These are phyloP conservation scores for Teleogryllus occipitalis DNA, from an alignment of 1,140 invertebrate species.

Conservation along the genomic window DNA sequence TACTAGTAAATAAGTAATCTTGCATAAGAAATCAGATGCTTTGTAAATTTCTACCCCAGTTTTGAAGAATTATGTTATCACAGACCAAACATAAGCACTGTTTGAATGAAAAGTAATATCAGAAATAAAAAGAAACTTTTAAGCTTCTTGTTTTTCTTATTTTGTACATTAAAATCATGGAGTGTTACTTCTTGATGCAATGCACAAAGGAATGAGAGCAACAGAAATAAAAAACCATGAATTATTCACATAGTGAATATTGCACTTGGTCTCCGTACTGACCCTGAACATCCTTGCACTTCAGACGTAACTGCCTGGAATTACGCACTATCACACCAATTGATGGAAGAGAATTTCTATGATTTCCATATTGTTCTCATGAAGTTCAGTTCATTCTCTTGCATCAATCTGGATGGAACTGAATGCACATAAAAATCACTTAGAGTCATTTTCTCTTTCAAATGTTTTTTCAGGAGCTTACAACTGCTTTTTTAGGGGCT, in stretches of 20 bases:
- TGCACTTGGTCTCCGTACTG: not conserved
- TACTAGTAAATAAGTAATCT: too few relatives aligned
- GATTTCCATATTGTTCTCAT: too few relatives aligned
- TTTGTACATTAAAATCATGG: not conserved
- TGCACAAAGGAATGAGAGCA: not conserved
- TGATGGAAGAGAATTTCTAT: too few relatives aligned
- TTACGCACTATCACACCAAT: too few relatives aligned
- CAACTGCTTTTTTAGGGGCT: conserved; percentile 11
- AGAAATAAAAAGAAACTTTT: not conserved
- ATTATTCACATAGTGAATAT: not conserved
- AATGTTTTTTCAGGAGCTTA: not conserved
- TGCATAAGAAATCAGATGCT: too few relatives aligned
- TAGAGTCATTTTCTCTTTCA: not conserved
- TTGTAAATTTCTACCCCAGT: not conserved
- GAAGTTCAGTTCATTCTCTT: too few relatives aligned
- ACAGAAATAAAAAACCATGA: not conserved
- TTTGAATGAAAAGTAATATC: not conserved
- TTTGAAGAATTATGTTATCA: not conserved
- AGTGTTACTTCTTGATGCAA: not conserved
- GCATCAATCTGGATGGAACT: too few relatives aligned
- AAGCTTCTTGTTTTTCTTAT: not conserved
- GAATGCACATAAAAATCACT: too few relatives aligned
- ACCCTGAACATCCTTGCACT: not conserved
- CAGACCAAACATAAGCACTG: not conserved
- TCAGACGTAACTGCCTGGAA: too few relatives aligned